Evolutionary conservation across 2,888 invertebrate genomes (phyloP), one percentile per base, ranked within the genome.

Genomic region (Siphlonurus alternatus): DNA sequence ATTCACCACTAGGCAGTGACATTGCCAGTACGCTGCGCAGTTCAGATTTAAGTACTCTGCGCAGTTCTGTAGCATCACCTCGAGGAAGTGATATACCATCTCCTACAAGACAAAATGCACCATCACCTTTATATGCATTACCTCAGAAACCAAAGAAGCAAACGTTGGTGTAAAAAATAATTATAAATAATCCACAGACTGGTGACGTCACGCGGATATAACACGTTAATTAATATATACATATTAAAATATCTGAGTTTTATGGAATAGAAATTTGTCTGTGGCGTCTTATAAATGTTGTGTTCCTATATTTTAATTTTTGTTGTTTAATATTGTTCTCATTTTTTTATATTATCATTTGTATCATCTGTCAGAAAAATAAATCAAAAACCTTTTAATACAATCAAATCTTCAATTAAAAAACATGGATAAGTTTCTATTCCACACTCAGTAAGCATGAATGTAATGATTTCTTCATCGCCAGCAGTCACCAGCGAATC

Each of bases 381-480:
- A n/a, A n/a, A n/a, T n/a, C n/a, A n/a, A n/a, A n/a, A n/a, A n/a
- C n/a, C n/a, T n/a, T n/a, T n/a, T n/a, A n/a, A n/a, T n/a, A n/a
- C n/a, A n/a, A n/a, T n/a, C n/a, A n/a, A n/a, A n/a, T n/a, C n/a
- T n/a, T n/a, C n/a, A n/a, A n/a, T n/a, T n/a, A n/a, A n/a, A 38
- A 10, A 38, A 38, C 5, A 38, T 38, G 38, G 38, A 74, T 74
- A 68, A 69, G 74, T 76, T 75, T 76, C 76, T 75, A 74, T 77
- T 77, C 76, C 76, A 76, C 76, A 74, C 56, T 56, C 22, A 20
- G n/a, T 56, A 5, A 7, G n/a, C 56, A 22, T 56, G 15, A 38
- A 20, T 59, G n/a, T 59, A 59, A 20, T 20, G 7, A 59, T 7
- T 15, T 20, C 10, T 20, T 22, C 3, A 20, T 20, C 23, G 19